Conservation (phyloP, 2,888 invertebrate genomes). For the Pristionchus maxplancki region DNA sequence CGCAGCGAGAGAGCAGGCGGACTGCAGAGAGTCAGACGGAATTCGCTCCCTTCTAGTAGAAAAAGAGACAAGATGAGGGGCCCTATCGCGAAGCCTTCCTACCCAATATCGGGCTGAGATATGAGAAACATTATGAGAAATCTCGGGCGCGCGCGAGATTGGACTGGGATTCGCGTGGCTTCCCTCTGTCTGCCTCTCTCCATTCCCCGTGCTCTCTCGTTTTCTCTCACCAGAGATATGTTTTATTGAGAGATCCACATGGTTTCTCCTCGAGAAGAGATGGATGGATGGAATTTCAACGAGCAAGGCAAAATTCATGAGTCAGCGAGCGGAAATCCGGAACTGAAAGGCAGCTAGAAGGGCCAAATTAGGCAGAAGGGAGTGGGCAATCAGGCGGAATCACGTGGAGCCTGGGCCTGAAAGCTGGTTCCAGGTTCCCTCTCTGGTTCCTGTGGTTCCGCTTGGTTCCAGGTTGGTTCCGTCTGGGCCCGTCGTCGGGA, state of each 20-base stretch:
- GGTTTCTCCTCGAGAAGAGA: not conserved
- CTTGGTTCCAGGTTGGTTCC: no score
- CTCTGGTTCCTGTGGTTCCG: not conserved
- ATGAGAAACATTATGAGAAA: conserved; percentile 34
- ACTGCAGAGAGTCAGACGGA: not conserved
- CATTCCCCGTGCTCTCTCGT: not conserved
- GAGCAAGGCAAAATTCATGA: conserved; percentile 17
- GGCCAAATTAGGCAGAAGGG: not conserved
- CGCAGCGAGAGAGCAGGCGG: not conserved
- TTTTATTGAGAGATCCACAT: not conserved
- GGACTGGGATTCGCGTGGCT: not conserved
- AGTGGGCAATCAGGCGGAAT: not conserved
- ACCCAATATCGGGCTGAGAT: not conserved
- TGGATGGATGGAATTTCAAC: not conserved
- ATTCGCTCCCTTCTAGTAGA: not conserved
- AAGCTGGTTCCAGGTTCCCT: not conserved
- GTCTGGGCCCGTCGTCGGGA: not conserved
- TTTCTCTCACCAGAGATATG: not conserved
- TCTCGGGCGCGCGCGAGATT: not conserved
- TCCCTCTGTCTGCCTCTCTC: not conserved
- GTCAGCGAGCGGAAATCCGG: conserved; percentile 11
- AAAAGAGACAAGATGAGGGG: not conserved
- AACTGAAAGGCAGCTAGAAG: not conserved
- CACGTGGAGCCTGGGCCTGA: not conserved
- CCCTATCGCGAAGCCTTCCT: no score